Evolutionary conservation across 2,888 invertebrate species (phyloP), one percentile per base, ranked within the genome.

Genomic region (Andrena trimmerana): DNA sequence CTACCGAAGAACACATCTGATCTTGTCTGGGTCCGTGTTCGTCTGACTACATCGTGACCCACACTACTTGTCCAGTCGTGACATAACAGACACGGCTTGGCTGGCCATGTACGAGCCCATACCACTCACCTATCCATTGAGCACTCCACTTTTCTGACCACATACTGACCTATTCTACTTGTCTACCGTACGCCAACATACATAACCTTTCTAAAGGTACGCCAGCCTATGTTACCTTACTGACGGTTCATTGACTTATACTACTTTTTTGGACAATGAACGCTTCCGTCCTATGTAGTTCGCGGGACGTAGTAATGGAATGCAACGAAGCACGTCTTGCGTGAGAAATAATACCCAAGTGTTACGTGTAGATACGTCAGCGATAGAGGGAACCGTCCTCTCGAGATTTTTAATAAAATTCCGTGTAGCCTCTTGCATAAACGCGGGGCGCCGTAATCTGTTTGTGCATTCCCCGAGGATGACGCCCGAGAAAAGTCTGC

Each of bases 401-500:
- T 3, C 2, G 2, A 71, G 54, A 36, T 27, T 78, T 72, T 63
- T 63, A 50, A 72, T 81, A 72, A 65, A 78, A 81, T 57, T 62
- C 50, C 29, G 4, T 48, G 42, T 4, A 13, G 24, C 20, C 36
- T 33, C 4, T 16, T 60, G 66, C 68, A 50, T 48, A 54, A 71
- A 50, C 13, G 48, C 31, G 24, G 48, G 7, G 54, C 33, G 4
- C 33, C 8, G 27, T 36, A 48, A 62, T 68, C 52, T 42, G 24
- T 57, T 68, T 24, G 20, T 0, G 8, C 36, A 36, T 24, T 24
- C 13, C 16, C 16, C 10, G 7, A 13, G 48, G 42, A 0, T 42
- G n/a, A 67, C 57, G 27, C 76, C 42, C 24, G 69, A 76, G 36
- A 10, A 29, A 62, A 57, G 24, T 13, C 31, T 52, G 13, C 5